Percentiles rank a stretch among this genome's conserved stretches.
These are phyloP conservation scores for Tuberolachnus salignus DNA, from an alignment of 2,888 invertebrate species.

Conservation along the genomic window DNA sequence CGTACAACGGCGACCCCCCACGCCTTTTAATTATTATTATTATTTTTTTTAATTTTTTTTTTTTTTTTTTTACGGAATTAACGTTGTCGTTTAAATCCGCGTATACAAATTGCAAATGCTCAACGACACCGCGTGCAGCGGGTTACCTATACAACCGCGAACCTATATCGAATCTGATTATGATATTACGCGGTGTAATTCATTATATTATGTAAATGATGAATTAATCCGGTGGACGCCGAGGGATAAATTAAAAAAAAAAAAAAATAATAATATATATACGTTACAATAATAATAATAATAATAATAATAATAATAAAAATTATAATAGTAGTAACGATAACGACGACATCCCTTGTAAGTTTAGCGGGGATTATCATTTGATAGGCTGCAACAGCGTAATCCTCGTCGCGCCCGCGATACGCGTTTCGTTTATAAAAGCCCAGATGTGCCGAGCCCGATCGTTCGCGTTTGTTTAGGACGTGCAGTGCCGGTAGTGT, in stretches of 20 bases:
- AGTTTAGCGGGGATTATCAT: constrained; percentile 42
- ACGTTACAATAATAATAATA: too few relatives aligned
- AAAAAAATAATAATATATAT: neutral
- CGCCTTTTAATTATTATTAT: too few relatives aligned
- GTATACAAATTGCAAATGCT: too few relatives aligned
- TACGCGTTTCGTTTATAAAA: constrained; percentile 44
- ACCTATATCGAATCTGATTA: constrained; percentile 30
- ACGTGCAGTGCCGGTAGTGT: constrained; percentile 25
- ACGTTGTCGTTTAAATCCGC: too few relatives aligned
- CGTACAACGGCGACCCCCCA: too few relatives aligned
- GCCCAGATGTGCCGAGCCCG: constrained; percentile 1
- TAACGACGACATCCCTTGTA: constrained; percentile 26
- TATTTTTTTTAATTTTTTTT: too few relatives aligned
- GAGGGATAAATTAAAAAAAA: constrained; percentile 17
- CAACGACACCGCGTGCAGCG: neutral
- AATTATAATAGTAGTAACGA: too few relatives aligned
- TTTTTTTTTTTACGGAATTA: too few relatives aligned
- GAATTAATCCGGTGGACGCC: neutral
- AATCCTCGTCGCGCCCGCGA: constrained; percentile 33
- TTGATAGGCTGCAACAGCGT: constrained; percentile 36
- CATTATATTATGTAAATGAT: constrained; percentile 16
- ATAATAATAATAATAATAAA: neutral
- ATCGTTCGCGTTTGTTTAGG: constrained; percentile 17
- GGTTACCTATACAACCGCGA: neutral
- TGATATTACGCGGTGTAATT: constrained; percentile 28